Base-by-base conservation (phyloP, 2,797 vertebrate genomes). In the Anisognathus igniventris region DNA sequence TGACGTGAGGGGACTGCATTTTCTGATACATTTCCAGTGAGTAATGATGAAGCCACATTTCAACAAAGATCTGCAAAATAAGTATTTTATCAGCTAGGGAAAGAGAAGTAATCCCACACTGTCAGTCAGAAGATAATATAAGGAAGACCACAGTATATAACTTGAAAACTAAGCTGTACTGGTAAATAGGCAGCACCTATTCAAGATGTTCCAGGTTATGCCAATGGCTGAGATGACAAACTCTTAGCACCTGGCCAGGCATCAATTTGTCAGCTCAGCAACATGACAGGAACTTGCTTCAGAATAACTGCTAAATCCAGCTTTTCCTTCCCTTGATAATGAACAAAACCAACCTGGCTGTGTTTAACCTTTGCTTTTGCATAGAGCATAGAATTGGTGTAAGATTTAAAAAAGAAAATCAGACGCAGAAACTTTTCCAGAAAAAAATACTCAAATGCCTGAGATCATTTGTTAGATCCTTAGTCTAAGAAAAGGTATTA, bases 11-110 rank as follows among this genome's bases (percentile, higher is more conserved):
- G 92, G 99, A 99, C 97, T 99, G 99, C 96, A 99, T 98, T 96
- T 99, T 99, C 97, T 99, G 99, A 95, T 99, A 99, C 98, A 99
- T 98, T 93, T 99, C 99, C 97, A 99, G 94, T 19, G 99, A 99
- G 96, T 99, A 99, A 97, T 99, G 99, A 95, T 99, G 99, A 86
- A 99, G 99, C 99, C 99, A 99, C 96, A 99, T 98, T 97, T 99
- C 99, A 92, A 99, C 99, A 97, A 99, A 99, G 96, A 99, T 98
- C 99, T 99, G 91, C 40, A 92, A 87, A 90, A 95, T 40, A 91
- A 95, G 8, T 33, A 71, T 51, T 70, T 61, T 65, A 64, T 92
- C 70, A 92, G 50, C 18, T 61, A 58, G 6, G 12, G 40, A n/a
- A 78, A 90, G 30, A 76, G 21, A 51, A 86, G 50, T 18, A 67